phyloP scores from a whole-genome alignment of 2,888 invertebrate genomes.

The Augiades crinisus region DNA sequence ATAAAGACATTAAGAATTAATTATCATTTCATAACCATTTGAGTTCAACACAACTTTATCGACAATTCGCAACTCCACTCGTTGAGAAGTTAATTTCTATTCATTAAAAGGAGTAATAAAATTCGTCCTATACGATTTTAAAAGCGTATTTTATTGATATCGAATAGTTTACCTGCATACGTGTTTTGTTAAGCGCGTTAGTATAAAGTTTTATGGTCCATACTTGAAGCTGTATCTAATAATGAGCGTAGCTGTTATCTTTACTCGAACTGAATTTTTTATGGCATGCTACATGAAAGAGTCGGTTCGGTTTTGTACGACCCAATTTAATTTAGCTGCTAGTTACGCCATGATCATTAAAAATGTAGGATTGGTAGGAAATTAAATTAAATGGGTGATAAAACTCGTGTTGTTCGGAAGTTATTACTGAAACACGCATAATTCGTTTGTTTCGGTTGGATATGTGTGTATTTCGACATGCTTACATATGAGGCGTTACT shows the following conservation, averaged over 20 bases:
- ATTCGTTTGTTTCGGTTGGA: no score
- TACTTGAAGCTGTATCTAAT: slow-evolving; percentile 1
- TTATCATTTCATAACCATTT: no score
- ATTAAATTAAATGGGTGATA: no score
- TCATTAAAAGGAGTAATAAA: no score
- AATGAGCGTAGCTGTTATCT: slow-evolving; percentile 11
- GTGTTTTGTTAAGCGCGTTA: not conserved
- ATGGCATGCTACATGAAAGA: slow-evolving; percentile 11
- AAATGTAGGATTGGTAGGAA: not conserved
- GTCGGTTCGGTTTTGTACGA: slow-evolving; percentile 34
- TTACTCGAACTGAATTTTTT: slow-evolving; percentile 12
- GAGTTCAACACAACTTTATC: no score
- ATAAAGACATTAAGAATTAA: no score
- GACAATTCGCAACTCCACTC: no score
- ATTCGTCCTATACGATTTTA: not conserved
- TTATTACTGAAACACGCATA: no score
- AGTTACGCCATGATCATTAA: not conserved
- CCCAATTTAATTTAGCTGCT: slow-evolving; percentile 37
- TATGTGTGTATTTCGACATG: no score
- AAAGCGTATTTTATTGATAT: not conserved
- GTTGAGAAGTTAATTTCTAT: no score
- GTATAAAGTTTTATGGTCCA: not conserved
- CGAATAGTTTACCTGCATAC: not conserved
- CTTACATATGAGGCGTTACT: no score
- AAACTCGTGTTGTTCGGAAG: no score